Evolutionary conservation across 2,113 vertebrate species (phyloP).

Genomic region (Leiothrix lutea): DNA sequence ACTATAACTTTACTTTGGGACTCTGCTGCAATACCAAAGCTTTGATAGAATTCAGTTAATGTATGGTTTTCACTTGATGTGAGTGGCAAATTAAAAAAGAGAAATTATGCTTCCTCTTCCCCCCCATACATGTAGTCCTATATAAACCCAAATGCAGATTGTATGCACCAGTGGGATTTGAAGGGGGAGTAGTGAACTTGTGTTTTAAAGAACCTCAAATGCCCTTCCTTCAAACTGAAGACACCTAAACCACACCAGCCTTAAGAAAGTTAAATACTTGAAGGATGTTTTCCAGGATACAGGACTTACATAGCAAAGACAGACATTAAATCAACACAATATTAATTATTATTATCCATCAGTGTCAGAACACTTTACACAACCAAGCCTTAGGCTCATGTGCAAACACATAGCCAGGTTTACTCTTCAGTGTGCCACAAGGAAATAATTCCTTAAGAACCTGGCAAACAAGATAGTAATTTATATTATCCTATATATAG

Average conservation of each 20-base stretch:
- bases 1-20: background rate
- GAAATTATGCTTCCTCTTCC: background rate
- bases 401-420: background rate
- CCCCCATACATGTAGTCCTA: fast-evolving
- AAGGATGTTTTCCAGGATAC: background rate
- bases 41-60: background rate
- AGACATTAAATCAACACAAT: background rate
- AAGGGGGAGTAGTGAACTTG: background rate
- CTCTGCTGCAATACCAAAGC: background rate
- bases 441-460: background rate
- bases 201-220: background rate
- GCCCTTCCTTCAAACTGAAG: background rate
- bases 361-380: background rate
- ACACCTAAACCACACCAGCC: background rate
- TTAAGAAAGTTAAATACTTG: background rate
- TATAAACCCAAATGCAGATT: background rate
- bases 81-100: background rate
- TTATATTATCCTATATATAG: background rate
- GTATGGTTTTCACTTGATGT: background rate
- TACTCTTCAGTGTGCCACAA: background rate
- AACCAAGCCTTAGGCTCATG: background rate
- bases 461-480: background rate
- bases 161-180: background rate
- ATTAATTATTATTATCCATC: background rate
- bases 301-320: background rate